A percentile compares a stretch with the other conserved stretches of the same genome.
Evolutionary conservation across 2,888 invertebrate species (phyloP).

Genomic region (Leucoptera coffeella): DNA sequence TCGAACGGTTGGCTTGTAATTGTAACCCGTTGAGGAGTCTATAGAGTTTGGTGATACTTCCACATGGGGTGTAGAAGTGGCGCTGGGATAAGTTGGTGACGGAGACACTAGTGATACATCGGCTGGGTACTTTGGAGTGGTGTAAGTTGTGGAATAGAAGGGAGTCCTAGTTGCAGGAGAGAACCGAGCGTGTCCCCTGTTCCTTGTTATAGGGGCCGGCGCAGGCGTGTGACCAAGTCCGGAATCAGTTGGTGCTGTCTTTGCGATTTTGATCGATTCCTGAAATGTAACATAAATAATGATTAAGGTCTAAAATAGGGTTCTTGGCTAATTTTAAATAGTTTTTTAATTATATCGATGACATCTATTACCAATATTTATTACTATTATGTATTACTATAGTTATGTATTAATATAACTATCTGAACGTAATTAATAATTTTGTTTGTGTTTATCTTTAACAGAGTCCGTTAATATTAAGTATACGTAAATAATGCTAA

Average conservation of each 20-base stretch:
- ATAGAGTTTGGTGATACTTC: constrained; percentile 42
- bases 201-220: constrained; percentile 13
- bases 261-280: constrained; percentile 67
- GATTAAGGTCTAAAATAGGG: no score
- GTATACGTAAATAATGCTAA: no score
- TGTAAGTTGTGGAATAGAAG: constrained; percentile 14
- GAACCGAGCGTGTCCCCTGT: constrained; percentile 14
- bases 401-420: no score
- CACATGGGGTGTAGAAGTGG: constrained; percentile 30
- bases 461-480: no score
- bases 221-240: constrained; percentile 56
- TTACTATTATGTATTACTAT: no score
- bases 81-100: constrained; percentile 17
- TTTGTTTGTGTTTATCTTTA: no score
- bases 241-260: constrained; percentile 62
- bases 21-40: constrained; percentile 24
- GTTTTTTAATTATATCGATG: no score
- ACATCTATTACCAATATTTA: no score
- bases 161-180: constrained; percentile 22
- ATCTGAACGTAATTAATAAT: no score
- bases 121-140: constrained; percentile 17
- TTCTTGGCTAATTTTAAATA: no score
- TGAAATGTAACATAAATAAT: constrained; percentile 16
- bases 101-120: constrained; percentile 25
- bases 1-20: constrained; percentile 33